These are phyloP conservation scores for Gonocerus acuteangulatus DNA, from an alignment of 2,888 invertebrate species.

Conservation along the genomic window DNA sequence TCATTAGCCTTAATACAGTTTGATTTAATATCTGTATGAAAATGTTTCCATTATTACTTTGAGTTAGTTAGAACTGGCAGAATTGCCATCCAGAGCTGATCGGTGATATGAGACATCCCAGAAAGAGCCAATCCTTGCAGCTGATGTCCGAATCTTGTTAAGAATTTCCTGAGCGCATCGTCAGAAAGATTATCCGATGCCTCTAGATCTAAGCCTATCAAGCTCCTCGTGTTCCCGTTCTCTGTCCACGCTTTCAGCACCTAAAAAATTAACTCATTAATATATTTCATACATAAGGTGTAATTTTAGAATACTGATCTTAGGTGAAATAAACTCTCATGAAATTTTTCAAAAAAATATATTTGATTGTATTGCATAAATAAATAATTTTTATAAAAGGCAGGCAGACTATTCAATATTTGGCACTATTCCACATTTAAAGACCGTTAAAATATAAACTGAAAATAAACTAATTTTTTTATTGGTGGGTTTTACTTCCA, in stretches of 20 bases:
- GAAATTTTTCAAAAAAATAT: neutral
- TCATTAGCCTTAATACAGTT: no score
- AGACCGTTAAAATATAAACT: no score
- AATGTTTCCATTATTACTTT: conserved; percentile 69
- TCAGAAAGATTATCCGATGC: conserved; percentile 93
- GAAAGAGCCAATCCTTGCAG: conserved; percentile 80
- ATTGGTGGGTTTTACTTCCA: no score
- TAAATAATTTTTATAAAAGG: neutral
- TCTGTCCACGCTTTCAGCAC: conserved; percentile 86
- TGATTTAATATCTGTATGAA: no score
- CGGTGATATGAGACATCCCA: conserved; percentile 96
- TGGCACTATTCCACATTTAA: no score
- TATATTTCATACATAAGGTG: no score
- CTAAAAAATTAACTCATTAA: conserved; percentile 42
- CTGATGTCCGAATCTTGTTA: conserved; percentile 82
- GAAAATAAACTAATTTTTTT: no score
- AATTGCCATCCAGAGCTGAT: conserved; percentile 95
- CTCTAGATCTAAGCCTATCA: conserved; percentile 86
- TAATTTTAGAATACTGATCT: no score
- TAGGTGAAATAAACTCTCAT: no score
- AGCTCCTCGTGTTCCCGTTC: conserved; percentile 63
- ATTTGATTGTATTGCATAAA: neutral
- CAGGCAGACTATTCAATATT: no score
- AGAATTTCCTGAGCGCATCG: conserved; percentile 83
- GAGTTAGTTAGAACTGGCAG: conserved; percentile 85